phyloP scores from a whole-genome alignment of 1,140 invertebrate species.

The Heliothis subflexa region DNA sequence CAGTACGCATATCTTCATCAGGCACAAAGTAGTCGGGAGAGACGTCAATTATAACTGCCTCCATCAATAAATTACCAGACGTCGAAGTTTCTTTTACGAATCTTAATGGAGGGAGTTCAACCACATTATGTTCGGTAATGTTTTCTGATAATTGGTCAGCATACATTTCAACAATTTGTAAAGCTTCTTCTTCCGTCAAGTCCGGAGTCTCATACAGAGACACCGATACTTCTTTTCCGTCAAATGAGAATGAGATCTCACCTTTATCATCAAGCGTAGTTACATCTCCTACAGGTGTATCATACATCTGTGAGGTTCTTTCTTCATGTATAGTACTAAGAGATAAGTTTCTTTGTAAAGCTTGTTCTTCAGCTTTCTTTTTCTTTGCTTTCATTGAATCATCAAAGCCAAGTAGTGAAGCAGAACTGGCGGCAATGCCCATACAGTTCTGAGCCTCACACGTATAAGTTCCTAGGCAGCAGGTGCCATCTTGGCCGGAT shows the following conservation, averaged over 20 bases:
- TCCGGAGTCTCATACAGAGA: conserved; percentile 97
- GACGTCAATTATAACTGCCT: conserved; percentile 96
- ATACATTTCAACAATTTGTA: conserved; percentile 97
- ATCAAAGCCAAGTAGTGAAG: conserved; percentile 95
- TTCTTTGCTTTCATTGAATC: conserved; percentile 88
- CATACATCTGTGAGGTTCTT: conserved; percentile 94
- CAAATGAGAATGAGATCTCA: conserved; percentile 95
- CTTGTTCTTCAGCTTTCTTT: conserved; percentile 85
- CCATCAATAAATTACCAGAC: conserved; percentile 94
- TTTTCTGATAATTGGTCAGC: conserved; percentile 96
- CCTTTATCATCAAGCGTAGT: conserved; percentile 93
- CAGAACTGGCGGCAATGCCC: conserved; percentile 95
- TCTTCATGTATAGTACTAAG: conserved; percentile 96
- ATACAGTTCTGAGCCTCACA: conserved; percentile 97
- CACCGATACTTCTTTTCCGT: conserved; percentile 96
- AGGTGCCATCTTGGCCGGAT: conserved; percentile 95
- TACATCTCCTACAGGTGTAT: conserved; percentile 91
- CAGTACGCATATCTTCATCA: conserved; percentile 93
- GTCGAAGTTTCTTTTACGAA: conserved; percentile 96
- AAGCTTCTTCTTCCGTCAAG: conserved; percentile 95
- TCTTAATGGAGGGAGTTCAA: conserved; percentile 94
- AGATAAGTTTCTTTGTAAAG: conserved; percentile 91
- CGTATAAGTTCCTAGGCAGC: conserved; percentile 96
- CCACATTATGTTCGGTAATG: conserved; percentile 94
- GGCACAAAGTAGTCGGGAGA: conserved; percentile 92